phyloP scores from a whole-genome alignment of 2,113 vertebrate species.

The Trogon melanurus region DNA sequence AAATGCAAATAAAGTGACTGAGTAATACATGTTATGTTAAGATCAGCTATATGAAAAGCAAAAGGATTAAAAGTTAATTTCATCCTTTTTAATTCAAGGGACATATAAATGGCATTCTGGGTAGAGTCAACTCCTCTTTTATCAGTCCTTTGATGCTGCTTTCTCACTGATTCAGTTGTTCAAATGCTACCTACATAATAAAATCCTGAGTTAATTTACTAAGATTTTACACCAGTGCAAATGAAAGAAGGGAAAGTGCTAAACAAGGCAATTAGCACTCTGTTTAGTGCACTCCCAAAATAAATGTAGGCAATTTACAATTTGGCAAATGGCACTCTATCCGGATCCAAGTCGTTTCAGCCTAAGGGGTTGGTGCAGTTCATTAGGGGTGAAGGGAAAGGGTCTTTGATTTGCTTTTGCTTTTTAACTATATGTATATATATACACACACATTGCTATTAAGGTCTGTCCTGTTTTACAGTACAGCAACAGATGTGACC shows the following conservation, averaged over 20 bases:
- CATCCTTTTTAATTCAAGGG: conserved; percentile 81
- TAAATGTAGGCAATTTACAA: conserved; percentile 86
- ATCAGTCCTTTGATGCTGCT: conserved; percentile 78
- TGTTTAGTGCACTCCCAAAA: conserved; percentile 84
- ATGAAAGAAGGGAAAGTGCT: conserved; percentile 84
- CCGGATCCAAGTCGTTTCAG: conserved; percentile 79
- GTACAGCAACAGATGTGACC: conserved; percentile 74
- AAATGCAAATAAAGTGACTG: conserved; percentile 78
- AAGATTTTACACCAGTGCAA: conserved; percentile 85
- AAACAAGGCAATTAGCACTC: conserved; percentile 87
- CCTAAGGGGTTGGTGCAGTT: conserved; percentile 80
- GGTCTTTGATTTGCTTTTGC: conserved; percentile 72
- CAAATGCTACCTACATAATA: conserved; percentile 84
- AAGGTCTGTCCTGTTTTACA: conserved; percentile 53
- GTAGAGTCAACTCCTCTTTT: conserved; percentile 80
- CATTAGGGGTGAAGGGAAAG: conserved; percentile 80
- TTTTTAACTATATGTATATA: conserved; percentile 41
- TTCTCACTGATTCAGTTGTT: conserved; percentile 82
- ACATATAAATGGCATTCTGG: conserved; percentile 80
- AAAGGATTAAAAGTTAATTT: conserved; percentile 84
- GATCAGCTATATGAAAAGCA: conserved; percentile 79
- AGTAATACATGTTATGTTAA: conserved; percentile 74
- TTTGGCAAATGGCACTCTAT: conserved; percentile 80
- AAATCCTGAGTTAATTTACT: conserved; percentile 83
- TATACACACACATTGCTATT: conserved; percentile 45